Percentiles rank a stretch among this genome's conserved stretches.
phyloP scores from a whole-genome alignment of 2,797 vertebrate species.

The Epinephelus awoara region DNA sequence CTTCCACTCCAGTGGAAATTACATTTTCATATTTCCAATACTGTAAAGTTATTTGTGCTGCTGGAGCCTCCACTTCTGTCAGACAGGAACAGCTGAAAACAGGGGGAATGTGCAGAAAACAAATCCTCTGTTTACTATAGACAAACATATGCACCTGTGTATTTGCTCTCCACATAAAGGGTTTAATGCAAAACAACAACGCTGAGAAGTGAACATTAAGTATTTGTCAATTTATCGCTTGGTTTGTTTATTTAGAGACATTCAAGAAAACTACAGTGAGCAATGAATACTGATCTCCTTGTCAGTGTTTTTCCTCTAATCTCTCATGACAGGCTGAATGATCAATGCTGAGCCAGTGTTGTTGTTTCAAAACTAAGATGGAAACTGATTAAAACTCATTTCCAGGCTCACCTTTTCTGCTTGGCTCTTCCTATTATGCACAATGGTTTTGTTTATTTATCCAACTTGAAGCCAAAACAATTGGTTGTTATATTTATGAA shows the following conservation, averaged over 20 bases:
- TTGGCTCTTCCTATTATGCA: conserved; percentile 10
- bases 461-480: conserved; percentile 35
- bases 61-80: neutral
- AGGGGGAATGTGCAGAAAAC: neutral
- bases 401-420: conserved; percentile 26
- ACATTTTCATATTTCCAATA: conserved; percentile 31
- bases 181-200: neutral
- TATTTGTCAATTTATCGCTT: conserved; percentile 1
- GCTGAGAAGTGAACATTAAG: neutral
- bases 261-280: neutral
- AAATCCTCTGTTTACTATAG: neutral
- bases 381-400: conserved; percentile 11
- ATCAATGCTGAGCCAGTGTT: neutral
- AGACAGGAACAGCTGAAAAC: neutral
- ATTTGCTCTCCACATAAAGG: neutral
- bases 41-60: conserved; percentile 4
- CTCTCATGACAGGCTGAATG: neutral
- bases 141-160: neutral
- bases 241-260: neutral
- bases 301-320: neutral
- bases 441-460: conserved; percentile 13
- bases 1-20: neutral
- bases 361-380: neutral
- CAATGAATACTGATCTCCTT: neutral
- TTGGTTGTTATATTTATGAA: conserved; percentile 47